Evolutionary conservation across 1,140 invertebrate genomes (phyloP).

Genomic region (Pygmarrhopalites habei): DNA sequence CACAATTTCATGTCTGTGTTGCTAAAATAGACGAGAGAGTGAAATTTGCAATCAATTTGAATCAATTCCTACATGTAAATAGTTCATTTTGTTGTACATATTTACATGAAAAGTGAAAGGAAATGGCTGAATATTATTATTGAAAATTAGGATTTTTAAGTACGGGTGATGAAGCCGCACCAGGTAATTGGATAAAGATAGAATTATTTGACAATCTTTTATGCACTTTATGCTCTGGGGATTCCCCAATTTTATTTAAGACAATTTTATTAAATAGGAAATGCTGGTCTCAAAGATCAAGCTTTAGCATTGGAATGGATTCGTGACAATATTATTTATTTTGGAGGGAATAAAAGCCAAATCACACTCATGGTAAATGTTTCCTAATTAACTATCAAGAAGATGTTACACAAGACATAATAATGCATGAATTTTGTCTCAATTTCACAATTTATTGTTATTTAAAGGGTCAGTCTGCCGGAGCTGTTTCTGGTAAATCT

Average conservation of each 20-base stretch:
- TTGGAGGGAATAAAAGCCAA: slow-evolving; percentile 43
- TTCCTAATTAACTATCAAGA: too few relatives aligned
- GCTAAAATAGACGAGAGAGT: too few relatives aligned
- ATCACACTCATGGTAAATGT: slow-evolving; percentile 6
- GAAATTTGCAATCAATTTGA: too few relatives aligned
- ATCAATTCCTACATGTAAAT: neutral
- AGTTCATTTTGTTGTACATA: neutral
- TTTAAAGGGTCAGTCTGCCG: slow-evolving; percentile 21
- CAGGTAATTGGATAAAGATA: too few relatives aligned
- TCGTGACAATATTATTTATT: slow-evolving; percentile 44
- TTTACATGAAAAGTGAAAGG: neutral
- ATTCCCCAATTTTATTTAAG: neutral
- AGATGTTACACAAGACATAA: too few relatives aligned
- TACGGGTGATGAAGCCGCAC: slow-evolving; percentile 23
- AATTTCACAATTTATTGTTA: too few relatives aligned
- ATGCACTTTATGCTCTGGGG: too few relatives aligned
- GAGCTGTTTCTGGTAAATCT: slow-evolving; percentile 29
- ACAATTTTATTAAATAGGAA: slow-evolving; percentile 34
- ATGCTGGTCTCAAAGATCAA: slow-evolving; percentile 50
- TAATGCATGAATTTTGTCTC: too few relatives aligned
- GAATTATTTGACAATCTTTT: too few relatives aligned
- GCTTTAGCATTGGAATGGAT: slow-evolving; percentile 46
- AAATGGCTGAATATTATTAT: too few relatives aligned
- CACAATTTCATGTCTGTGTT: too few relatives aligned
- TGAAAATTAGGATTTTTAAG: slow-evolving; percentile 27